These are phyloP conservation scores for Cyaniris semiargus DNA, from an alignment of 2,888 invertebrate species.

Conservation along the genomic window DNA sequence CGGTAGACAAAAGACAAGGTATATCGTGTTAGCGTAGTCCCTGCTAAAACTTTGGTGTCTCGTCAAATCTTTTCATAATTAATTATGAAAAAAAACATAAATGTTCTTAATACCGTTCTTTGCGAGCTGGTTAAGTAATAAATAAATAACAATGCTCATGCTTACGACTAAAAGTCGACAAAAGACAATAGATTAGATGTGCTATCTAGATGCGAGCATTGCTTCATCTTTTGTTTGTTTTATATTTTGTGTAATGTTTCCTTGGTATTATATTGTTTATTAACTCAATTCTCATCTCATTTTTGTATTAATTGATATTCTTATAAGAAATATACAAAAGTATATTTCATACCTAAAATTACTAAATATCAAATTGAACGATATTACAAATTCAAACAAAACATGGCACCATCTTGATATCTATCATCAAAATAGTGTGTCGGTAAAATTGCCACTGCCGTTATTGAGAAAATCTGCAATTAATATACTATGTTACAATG, in stretches of 20 bases:
- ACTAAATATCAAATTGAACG: background rate
- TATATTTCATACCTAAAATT: background rate
- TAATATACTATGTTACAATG: background rate
- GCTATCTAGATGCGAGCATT: background rate
- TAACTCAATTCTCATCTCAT: background rate
- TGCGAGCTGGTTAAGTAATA: background rate
- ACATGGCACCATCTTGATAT: background rate
- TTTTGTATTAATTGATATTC: background rate
- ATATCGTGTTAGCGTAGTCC: too few species aligned
- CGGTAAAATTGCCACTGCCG: background rate
- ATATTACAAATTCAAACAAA: background rate
- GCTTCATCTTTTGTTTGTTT: background rate
- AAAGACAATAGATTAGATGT: background rate
- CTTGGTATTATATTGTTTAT: background rate
- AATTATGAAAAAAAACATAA: background rate
- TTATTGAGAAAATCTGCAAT: background rate
- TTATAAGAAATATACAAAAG: too few species aligned
- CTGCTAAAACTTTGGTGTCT: background rate
- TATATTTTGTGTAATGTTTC: background rate
- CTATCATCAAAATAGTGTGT: background rate
- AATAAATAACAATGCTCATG: background rate
- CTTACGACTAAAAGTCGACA: constrained; percentile 19
- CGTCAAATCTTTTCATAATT: background rate
- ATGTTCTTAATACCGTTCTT: background rate
- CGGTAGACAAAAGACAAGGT: too few species aligned